phyloP scores from a whole-genome alignment of 2,113 vertebrate genomes.

The Origma solitaria region DNA sequence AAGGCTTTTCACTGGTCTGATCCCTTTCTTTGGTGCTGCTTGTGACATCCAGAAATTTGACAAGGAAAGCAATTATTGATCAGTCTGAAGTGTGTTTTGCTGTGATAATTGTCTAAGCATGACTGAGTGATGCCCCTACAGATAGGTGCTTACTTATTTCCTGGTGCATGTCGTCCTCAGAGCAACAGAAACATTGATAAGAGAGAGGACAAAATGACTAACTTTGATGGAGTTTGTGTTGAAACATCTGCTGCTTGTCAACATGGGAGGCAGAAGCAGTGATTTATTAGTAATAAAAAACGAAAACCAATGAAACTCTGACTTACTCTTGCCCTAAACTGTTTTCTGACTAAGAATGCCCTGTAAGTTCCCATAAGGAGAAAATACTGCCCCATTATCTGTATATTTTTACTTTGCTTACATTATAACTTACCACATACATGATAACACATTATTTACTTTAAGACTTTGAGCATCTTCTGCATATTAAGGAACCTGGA shows the following conservation, averaged over 20 bases:
- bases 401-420: neutral
- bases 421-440: neutral
- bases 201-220: slow-evolving; percentile 45
- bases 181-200: slow-evolving; percentile 52
- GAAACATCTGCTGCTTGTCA: slow-evolving; percentile 54
- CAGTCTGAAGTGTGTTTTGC: slow-evolving; percentile 51
- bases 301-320: neutral
- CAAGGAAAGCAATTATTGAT: slow-evolving; percentile 67
- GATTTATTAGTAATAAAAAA: slow-evolving; percentile 24
- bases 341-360: neutral
- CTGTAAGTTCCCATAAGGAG: neutral
- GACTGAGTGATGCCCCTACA: slow-evolving; percentile 53
- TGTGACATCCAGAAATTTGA: slow-evolving; percentile 61
- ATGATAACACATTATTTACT: neutral
- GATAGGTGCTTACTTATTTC: slow-evolving; percentile 55
- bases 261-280: slow-evolving; percentile 3
- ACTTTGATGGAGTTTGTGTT: slow-evolving; percentile 47
- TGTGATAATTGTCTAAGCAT: slow-evolving; percentile 60
- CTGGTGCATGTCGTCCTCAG: slow-evolving; percentile 12
- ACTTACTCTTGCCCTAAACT: neutral
- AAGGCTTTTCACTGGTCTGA: slow-evolving; percentile 48
- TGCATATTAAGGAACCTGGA: neutral
- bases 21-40: slow-evolving; percentile 30
- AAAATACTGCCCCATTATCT: neutral
- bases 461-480: neutral